phyloP scores from a whole-genome alignment of 2,888 invertebrate genomes.

The Ornithoptera priamus region DNA sequence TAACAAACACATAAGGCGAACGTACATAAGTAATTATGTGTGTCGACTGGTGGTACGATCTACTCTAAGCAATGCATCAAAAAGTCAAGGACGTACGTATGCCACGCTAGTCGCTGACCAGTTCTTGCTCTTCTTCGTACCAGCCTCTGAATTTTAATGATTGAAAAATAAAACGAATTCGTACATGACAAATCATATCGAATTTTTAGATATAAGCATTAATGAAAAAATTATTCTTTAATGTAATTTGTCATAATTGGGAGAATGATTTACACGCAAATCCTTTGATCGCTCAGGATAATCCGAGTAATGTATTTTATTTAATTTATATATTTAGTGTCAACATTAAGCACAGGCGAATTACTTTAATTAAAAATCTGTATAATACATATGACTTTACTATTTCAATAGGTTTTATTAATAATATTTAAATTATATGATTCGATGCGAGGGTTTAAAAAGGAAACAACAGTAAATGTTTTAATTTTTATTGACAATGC shows the following conservation, averaged over 20 bases:
- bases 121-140: slow-evolving; percentile 47
- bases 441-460: not conserved
- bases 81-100: slow-evolving; percentile 54
- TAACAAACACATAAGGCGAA: slow-evolving; percentile 13
- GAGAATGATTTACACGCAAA: too few species aligned
- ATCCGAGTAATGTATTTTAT: too few species aligned
- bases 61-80: slow-evolving; percentile 43
- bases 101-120: slow-evolving; percentile 42
- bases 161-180: slow-evolving; percentile 19
- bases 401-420: too few species aligned
- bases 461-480: slow-evolving; percentile 32
- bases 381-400: too few species aligned
- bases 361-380: too few species aligned
- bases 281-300: too few species aligned
- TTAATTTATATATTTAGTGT: too few species aligned
- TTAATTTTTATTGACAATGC: slow-evolving; percentile 51
- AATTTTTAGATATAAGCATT: not conserved
- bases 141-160: slow-evolving; percentile 39
- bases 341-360: too few species aligned
- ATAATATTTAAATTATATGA: too few species aligned
- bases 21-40: slow-evolving; percentile 20
- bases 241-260: too few species aligned
- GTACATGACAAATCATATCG: not conserved
- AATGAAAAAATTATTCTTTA: too few species aligned
- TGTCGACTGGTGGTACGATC: slow-evolving; percentile 17